Evolutionary conservation across 2,113 vertebrate genomes (phyloP).

Genomic region (Progne subis): DNA sequence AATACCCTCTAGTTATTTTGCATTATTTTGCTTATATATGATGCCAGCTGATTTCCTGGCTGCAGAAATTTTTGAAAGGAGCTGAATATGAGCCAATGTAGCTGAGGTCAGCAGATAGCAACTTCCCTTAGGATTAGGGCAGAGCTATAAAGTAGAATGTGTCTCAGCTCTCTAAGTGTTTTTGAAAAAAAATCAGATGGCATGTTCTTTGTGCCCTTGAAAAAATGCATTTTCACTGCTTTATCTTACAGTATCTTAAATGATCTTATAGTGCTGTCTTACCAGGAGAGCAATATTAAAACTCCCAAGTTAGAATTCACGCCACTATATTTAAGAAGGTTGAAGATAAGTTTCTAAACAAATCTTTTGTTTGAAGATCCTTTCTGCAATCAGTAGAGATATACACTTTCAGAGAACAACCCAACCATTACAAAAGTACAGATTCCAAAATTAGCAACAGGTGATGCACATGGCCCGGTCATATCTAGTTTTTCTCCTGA

Average conservation of each 20-base stretch:
- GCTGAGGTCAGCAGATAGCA: not conserved
- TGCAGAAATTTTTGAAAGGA: not conserved
- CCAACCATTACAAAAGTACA: not conserved
- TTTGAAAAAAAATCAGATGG: not conserved
- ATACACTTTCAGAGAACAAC: not conserved
- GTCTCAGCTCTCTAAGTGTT: not conserved
- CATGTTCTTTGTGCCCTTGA: not conserved
- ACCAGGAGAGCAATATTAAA: not conserved
- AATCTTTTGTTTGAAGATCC: not conserved
- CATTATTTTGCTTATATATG: not conserved
- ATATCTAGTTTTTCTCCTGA: not conserved
- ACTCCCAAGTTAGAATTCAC: rapidly evolving
- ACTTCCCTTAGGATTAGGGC: not conserved
- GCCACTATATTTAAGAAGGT: rapidly evolving
- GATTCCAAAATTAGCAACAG: not conserved
- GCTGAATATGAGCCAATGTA: not conserved
- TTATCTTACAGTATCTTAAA: not conserved
- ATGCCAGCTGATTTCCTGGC: not conserved
- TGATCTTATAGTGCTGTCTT: not conserved
- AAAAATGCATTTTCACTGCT: not conserved
- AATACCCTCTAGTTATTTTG: not conserved
- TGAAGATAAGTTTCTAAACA: not conserved
- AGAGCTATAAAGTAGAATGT: not conserved
- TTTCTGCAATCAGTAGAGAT: not conserved
- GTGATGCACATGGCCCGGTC: rapidly evolving